These are phyloP conservation scores for Tortricodes alternella DNA, from an alignment of 2,888 invertebrate genomes.

Conservation along the genomic window DNA sequence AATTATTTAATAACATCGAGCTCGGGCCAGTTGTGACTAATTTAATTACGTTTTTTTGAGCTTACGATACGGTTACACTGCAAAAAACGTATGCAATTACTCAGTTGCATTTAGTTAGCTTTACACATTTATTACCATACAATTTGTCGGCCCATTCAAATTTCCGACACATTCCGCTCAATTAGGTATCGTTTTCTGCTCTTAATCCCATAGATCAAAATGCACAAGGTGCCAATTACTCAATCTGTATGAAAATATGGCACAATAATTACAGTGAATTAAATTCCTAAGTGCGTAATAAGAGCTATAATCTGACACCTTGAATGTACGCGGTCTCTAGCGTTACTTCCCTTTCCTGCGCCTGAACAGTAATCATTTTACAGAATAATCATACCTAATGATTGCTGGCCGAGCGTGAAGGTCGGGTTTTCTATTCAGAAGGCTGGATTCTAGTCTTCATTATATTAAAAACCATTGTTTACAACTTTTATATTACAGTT, in stretches of 20 bases:
- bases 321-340: conserved; percentile 53
- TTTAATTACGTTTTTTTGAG: conserved; percentile 7
- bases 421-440: conserved; percentile 51
- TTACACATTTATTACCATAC: not conserved
- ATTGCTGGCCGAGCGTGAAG: conserved; percentile 55
- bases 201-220: conserved; percentile 8
- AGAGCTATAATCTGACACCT: conserved; percentile 54
- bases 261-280: conserved; percentile 38
- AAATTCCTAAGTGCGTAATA: conserved; percentile 40
- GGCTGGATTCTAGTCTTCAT: conserved; percentile 37
- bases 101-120: not conserved
- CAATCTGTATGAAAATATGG: conserved; percentile 20
- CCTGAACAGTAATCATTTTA: conserved; percentile 48
- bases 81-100: not conserved
- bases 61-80: not conserved
- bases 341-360: conserved; percentile 73
- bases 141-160: conserved; percentile 13
- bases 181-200: conserved; percentile 10
- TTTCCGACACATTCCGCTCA: conserved; percentile 4
- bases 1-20: conserved; percentile 25
- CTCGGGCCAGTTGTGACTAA: conserved; percentile 4
- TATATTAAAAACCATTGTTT: conserved; percentile 11
- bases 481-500: not conserved
- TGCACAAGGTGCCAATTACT: conserved; percentile 14
- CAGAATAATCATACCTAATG: conserved; percentile 47